Conservation (phyloP, 1,140 invertebrate species). For the Zaprionus ornatus region DNA sequence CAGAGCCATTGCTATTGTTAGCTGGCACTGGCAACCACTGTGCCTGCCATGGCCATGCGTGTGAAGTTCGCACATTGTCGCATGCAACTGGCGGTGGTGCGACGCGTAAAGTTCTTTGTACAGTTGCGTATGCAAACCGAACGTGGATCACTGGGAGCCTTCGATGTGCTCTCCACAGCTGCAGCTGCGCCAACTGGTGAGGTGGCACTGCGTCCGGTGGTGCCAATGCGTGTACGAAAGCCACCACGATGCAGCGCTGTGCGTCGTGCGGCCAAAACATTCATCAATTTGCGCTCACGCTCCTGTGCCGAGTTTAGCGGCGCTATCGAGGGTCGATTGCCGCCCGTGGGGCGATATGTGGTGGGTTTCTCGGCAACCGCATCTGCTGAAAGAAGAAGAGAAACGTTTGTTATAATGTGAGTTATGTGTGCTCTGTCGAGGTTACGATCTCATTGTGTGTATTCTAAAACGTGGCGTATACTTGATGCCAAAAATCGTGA, state of each 20-base stretch:
- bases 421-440: not conserved
- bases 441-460: not conserved
- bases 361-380: conserved; percentile 69
- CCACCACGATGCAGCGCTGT: conserved; percentile 83
- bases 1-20: conserved; percentile 28
- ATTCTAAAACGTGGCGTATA: conserved; percentile 39
- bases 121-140: conserved; percentile 81
- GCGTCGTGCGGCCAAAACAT: conserved; percentile 85
- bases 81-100: conserved; percentile 82
- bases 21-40: conserved; percentile 23
- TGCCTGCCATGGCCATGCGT: conserved; percentile 65
- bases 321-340: conserved; percentile 57
- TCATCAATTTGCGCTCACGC: conserved; percentile 85
- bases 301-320: conserved; percentile 68
- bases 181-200: conserved; percentile 45
- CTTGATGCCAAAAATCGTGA: conserved; percentile 65
- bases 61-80: conserved; percentile 77
- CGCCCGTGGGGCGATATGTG: conserved; percentile 61
- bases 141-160: conserved; percentile 72
- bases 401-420: conserved; percentile 1
- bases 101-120: conserved; percentile 82
- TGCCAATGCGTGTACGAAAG: conserved; percentile 82
- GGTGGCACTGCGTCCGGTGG: conserved; percentile 70
- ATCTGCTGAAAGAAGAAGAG: conserved; percentile 44
- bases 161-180: conserved; percentile 70